These are phyloP conservation scores for Paralinhomoeus sp. DNA, from an alignment of 2,888 invertebrate genomes.

Conservation along the genomic window DNA sequence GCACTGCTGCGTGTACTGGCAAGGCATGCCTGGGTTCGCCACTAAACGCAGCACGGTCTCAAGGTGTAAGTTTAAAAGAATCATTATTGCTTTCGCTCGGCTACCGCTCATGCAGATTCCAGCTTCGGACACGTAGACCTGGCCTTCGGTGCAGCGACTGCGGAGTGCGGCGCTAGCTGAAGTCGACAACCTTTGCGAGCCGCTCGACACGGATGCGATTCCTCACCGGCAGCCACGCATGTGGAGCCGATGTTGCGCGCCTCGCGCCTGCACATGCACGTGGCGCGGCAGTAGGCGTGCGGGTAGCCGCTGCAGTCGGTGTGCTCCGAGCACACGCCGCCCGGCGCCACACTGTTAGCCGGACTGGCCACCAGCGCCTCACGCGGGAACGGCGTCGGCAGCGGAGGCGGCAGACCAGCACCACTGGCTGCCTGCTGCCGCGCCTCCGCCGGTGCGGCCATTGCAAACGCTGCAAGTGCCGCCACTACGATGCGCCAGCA, in stretches of 20 bases:
- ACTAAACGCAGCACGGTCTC: slow-evolving; percentile 14
- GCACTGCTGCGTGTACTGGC: slow-evolving; percentile 25
- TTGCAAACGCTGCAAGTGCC: neutral
- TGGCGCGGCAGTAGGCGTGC: slow-evolving; percentile 19
- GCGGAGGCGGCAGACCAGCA: neutral
- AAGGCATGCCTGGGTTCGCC: slow-evolving; percentile 20
- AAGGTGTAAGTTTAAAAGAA: too few species aligned
- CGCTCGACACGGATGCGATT: too few species aligned
- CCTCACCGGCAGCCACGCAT: slow-evolving; percentile 12
- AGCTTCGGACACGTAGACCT: slow-evolving; percentile 22
- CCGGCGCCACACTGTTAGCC: slow-evolving; percentile 2
- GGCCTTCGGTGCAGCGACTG: slow-evolving; percentile 16
- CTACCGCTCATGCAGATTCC: slow-evolving; percentile 23
- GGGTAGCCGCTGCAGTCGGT: slow-evolving; percentile 21
- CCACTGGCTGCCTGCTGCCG: neutral
- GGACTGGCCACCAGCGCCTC: neutral
- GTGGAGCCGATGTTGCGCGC: slow-evolving; percentile 22
- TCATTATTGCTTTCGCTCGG: too few species aligned
- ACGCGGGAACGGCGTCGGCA: neutral
- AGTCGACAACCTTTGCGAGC: too few species aligned
- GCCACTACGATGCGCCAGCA: neutral
- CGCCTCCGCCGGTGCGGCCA: neutral
- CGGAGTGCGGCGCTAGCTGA: neutral
- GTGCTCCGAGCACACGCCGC: slow-evolving; percentile 1
- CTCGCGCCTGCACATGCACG: slow-evolving; percentile 20